Base-by-base conservation (phyloP, 2,113 vertebrate genomes). In the Peromyscus maniculatus region DNA sequence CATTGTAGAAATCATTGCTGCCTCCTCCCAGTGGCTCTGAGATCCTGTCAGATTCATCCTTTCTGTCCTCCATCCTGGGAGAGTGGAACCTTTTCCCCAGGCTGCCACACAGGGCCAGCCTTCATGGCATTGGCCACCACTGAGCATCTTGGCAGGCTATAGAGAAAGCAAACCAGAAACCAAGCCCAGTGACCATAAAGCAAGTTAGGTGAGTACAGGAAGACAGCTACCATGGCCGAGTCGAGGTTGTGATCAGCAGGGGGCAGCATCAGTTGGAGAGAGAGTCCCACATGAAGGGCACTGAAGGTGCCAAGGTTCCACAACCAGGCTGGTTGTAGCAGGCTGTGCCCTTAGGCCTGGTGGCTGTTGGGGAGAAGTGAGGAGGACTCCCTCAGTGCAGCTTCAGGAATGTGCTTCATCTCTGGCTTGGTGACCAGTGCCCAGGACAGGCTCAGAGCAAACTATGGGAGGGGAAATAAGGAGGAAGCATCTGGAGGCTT, bases 301-400 rank as follows among this genome's bases (percentile, higher is more conserved):
- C 57, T 13, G 3, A 66, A 43, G 83, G 59, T 33, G n/a, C 62
- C 24, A 66, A 21, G 59, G 83, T 36, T 43, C 59, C 28, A 64
- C 57, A 64, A 57, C 36, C 36, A 24, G 59, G 39, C 9, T 12
- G 31, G 19, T 3, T 55, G 16, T 1, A 3, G 55, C 2, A 9
- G 0, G n/a, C 8, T 4, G n/a, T 49, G 49, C 22, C 9, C 1
- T 22, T 8, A 39, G 26, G 4, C 17, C 64, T 36, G 46, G n/a
- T 79, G 49, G 49, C 49, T 16, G 33, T 28, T 8, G 22, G 21
- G 13, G 28, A 15, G 28, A 55, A 31, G 36, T 43, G 16, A 33
- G 78, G 49, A 52, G 46, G 49, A 33, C 13, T 55, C 16, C 49
- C 16, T 24, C 28, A 75, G 26, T 15, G 17, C 28, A 52, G 49